phyloP scores from a whole-genome alignment of 2,888 invertebrate genomes.

The Coleophora deauratella region DNA sequence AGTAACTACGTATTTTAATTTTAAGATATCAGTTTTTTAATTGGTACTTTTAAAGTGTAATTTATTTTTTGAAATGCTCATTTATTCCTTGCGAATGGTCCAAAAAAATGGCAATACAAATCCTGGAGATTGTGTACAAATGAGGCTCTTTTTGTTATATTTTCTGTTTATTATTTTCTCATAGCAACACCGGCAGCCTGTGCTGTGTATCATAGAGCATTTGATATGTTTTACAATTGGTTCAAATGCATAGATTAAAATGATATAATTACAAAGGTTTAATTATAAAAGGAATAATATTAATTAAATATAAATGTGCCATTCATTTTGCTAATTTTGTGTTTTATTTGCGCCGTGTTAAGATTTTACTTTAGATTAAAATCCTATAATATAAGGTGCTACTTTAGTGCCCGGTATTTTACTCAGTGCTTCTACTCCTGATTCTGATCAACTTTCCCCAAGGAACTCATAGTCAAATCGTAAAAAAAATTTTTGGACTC shows the following conservation, averaged over 20 bases:
- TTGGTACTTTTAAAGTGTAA: constrained; percentile 37
- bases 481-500: no score
- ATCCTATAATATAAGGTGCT: no score
- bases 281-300: constrained; percentile 74
- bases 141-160: constrained; percentile 53
- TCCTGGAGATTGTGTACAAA: constrained; percentile 55
- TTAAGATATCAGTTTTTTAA: constrained; percentile 21
- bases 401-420: no score
- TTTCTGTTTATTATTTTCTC: constrained; percentile 32
- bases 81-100: constrained; percentile 33
- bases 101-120: constrained; percentile 31
- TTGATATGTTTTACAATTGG: constrained; percentile 41
- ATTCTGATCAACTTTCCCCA: no score
- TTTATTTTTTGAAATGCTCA: constrained; percentile 50
- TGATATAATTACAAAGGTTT: constrained; percentile 66
- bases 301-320: constrained; percentile 76
- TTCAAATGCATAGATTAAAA: constrained; percentile 66
- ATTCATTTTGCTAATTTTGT: constrained; percentile 72
- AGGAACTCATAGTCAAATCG: no score
- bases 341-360: constrained; percentile 61
- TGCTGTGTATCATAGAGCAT: constrained; percentile 43
- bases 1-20: constrained; percentile 35
- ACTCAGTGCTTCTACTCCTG: no score
- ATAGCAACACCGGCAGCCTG: constrained; percentile 38
- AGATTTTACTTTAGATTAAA: no score